These are phyloP conservation scores for Iselma pallidipennis DNA, from an alignment of 2,888 invertebrate genomes.

Conservation along the genomic window DNA sequence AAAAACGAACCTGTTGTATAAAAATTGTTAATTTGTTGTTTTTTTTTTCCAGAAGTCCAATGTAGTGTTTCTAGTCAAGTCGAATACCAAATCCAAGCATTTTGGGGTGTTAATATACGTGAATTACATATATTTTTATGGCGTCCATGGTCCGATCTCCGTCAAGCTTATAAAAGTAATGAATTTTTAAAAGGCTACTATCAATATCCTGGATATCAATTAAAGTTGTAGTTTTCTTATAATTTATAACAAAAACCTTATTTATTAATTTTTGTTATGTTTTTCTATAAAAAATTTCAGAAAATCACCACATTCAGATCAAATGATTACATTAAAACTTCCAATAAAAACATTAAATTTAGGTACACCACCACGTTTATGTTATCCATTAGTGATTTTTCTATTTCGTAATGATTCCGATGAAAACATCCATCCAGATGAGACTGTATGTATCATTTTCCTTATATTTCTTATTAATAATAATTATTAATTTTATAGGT, in stretches of 20 bases:
- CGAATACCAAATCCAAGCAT: conserved; percentile 72
- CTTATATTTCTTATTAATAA: background rate
- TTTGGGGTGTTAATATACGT: conserved; percentile 79
- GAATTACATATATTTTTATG: conserved; percentile 76
- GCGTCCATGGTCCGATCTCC: conserved; percentile 70
- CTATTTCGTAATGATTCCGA: conserved; percentile 67
- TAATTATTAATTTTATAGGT: conserved; percentile 62
- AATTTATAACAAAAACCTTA: background rate
- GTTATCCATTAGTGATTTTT: conserved; percentile 78
- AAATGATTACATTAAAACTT: conserved; percentile 64
- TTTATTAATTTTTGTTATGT: conserved; percentile 8
- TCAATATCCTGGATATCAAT: conserved; percentile 48
- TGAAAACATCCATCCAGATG: conserved; percentile 72
- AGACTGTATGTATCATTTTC: conserved; percentile 62
- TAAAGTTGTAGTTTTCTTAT: conserved; percentile 41
- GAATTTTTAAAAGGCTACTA: conserved; percentile 61
- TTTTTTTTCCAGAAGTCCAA: conserved; percentile 66
- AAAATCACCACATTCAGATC: conserved; percentile 68
- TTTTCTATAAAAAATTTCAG: no score
- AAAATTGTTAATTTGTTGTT: conserved; percentile 21
- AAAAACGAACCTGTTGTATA: background rate
- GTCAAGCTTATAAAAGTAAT: conserved; percentile 65
- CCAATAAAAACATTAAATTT: conserved; percentile 66
- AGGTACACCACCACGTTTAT: conserved; percentile 73
- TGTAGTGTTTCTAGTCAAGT: conserved; percentile 77